These are phyloP conservation scores for Metalampra italica DNA, from an alignment of 2,888 invertebrate genomes.

Conservation along the genomic window DNA sequence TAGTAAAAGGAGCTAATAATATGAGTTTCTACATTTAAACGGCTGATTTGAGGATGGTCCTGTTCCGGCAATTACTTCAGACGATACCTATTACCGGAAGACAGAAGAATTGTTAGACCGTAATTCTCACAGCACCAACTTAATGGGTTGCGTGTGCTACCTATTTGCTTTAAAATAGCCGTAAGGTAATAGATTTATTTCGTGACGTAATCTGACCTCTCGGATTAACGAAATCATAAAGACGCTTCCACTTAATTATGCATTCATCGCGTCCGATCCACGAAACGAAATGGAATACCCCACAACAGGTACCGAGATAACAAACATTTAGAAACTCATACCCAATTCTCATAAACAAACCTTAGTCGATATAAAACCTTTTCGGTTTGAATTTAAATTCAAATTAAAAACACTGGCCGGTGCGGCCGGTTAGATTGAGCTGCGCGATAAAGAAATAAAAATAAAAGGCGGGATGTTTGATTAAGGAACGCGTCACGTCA, in stretches of 20 bases:
- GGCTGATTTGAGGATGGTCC: too few relatives aligned
- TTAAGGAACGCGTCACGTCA: slow-evolving; percentile 73
- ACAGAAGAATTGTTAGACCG: too few relatives aligned
- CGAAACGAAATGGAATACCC: slow-evolving; percentile 65
- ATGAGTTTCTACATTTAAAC: too few relatives aligned
- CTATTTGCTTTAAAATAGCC: neutral
- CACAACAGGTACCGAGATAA: slow-evolving; percentile 72
- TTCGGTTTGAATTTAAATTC: slow-evolving; percentile 37
- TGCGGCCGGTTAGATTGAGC: slow-evolving; percentile 53
- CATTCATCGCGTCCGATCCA: slow-evolving; percentile 69
- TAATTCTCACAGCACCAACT: too few relatives aligned
- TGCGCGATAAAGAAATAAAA: slow-evolving; percentile 63
- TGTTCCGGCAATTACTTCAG: too few relatives aligned
- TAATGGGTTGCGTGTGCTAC: too few relatives aligned
- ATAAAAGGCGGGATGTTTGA: slow-evolving; percentile 72
- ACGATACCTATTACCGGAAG: too few relatives aligned
- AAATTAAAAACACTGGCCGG: slow-evolving; percentile 35
- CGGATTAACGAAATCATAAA: slow-evolving; percentile 57
- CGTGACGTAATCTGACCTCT: slow-evolving; percentile 20
- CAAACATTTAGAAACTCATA: slow-evolving; percentile 61
- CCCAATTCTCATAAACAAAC: slow-evolving; percentile 33
- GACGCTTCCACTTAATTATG: slow-evolving; percentile 73
- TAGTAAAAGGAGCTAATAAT: neutral
- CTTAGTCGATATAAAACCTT: slow-evolving; percentile 48
- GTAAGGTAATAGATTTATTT: neutral